Evolutionary conservation across 2,113 vertebrate genomes (phyloP), one percentile per base, ranked within the genome.

Genomic region (Lates calcarifer): DNA sequence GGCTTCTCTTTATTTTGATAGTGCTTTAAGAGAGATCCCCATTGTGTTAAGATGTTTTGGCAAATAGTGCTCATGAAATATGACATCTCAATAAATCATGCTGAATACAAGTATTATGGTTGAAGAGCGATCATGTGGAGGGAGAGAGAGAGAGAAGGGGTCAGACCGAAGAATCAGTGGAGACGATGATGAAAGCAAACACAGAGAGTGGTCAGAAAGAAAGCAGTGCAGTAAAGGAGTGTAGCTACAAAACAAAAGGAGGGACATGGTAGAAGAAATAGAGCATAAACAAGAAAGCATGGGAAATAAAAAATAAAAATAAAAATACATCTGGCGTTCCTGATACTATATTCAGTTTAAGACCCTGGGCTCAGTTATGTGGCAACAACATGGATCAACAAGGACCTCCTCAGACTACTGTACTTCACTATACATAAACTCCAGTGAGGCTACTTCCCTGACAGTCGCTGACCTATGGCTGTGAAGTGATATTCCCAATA

Each of bases 401-500:
- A 20, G n/a, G 29, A 43, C 13, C n/a, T 2, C 9, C 18, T 66
- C 26, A 41, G 79, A 85, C 43, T 24, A 57, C 62, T 37, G 12
- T 12, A 43, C 62, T 41, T 20, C 10, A 18, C 29, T 43, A 12
- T 17, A 66, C 15, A 29, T 68, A n/a, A 71, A 80, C 24, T 69
- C 20, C 47, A 47, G 56, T 5, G 58, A 60, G 51, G 33, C 64
- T 58, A n/a, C 51, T 67, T 24, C 28, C 53, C 33, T 33, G 69
- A 84, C 51, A 82, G 67, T 63, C 6, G 4, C n/a, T 70, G 86
- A 81, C 77, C 83, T 60, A 24, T 45, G 77, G 66, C 77, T 77
- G 64, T 77, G 60, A 81, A 83, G 74, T 79, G 29, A 83, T 79
- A 78, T 78, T 84, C 71, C 63, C 78, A 60, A 1, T 56, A 14